Evolutionary conservation across 2,113 vertebrate species (phyloP).

Genomic region (Eptesicus fuscus): DNA sequence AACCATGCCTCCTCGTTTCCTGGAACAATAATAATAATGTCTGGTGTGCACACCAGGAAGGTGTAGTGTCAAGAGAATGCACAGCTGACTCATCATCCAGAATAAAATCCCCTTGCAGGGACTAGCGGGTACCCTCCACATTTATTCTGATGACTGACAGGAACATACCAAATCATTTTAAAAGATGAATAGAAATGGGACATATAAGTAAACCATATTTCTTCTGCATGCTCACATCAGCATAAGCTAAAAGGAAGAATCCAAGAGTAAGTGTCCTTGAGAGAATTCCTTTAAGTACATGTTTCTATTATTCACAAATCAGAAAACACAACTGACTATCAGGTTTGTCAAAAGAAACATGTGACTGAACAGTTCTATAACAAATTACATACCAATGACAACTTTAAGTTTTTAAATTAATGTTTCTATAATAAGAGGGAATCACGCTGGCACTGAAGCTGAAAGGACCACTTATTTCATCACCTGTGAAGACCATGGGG

Average conservation of each 20-base stretch:
- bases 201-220: background rate
- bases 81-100: background rate
- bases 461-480: background rate
- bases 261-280: background rate
- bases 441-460: background rate
- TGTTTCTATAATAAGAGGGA: background rate
- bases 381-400: background rate
- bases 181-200: background rate
- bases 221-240: background rate
- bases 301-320: background rate
- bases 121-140: background rate
- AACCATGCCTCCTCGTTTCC: background rate
- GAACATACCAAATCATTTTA: background rate
- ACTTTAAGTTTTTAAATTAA: background rate
- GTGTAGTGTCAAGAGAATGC: background rate
- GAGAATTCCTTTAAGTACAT: background rate
- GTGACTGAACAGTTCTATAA: background rate
- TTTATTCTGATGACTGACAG: background rate
- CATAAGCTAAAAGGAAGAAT: background rate
- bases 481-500: background rate
- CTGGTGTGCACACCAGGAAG: background rate
- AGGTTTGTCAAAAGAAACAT: background rate
- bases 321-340: background rate
- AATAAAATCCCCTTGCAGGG: background rate
- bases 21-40: background rate